Base-by-base conservation (phyloP, 2,113 vertebrate species). In the Prietella phreatophila region DNA sequence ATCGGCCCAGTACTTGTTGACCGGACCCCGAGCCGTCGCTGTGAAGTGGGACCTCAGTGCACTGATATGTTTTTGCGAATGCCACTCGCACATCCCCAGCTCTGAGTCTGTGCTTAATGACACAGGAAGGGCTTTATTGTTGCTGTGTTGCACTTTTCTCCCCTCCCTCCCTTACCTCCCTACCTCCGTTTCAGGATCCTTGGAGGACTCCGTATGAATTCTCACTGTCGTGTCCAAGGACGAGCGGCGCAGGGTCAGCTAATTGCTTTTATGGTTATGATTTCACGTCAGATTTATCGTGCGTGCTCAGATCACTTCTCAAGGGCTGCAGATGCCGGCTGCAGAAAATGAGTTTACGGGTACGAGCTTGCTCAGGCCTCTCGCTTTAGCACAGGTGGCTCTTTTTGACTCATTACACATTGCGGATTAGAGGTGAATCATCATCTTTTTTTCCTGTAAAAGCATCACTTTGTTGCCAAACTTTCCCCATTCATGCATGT, bases 201-300 rank as follows among this genome's bases (percentile, higher is more conserved):
- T 94, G 90, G 94, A 95, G 94, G 94, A 93, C 93, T 95, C 93
- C 86, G 94, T 94, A 94, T 95, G 94, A 95, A 95, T 95, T 95
- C 93, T 95, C 94, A 94, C 95, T 94, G 95, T 95, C 94, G 94
- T 93, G 93, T 95, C 95, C 95, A 96, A 96, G 95, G 95, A 95
- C 94, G 91, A 93, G 93, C 91, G 92, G 94, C 94, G 93, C 95
- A 94, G 95, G 95, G 95, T 96, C 95, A 96, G 93, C 95, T 95
- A 96, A 96, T 96, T 96, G 95, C 95, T 95, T 96, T 96, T 96
- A 96, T 95, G 94, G 95, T 96, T 96, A 96, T 96, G 95, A 96
- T 95, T 95, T 95, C 94, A 95, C 94, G 93, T 96, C 94, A 95
- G 95, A 95, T 96, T 96, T 96, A 96, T 95, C 87, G 94, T 95